A percentile compares a stretch with the other conserved stretches of the same genome.
These are phyloP conservation scores for Plutella xylostella DNA, from an alignment of 2,888 invertebrate species.

Conservation along the genomic window DNA sequence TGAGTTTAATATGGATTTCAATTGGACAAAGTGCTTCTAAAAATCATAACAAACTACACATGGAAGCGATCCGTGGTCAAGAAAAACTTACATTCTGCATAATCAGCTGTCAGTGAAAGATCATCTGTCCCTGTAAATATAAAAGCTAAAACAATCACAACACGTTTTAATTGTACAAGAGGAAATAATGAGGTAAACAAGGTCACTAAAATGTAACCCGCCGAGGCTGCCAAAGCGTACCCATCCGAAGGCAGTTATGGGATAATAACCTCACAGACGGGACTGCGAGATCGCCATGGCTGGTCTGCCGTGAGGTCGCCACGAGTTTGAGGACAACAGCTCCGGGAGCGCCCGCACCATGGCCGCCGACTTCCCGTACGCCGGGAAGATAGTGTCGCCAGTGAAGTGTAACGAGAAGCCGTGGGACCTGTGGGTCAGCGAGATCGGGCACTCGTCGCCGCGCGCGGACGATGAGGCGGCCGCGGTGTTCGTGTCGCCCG, in stretches of 20 bases:
- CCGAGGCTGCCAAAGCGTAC: constrained; percentile 34
- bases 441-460: constrained; percentile 60
- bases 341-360: constrained; percentile 33
- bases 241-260: constrained; percentile 47
- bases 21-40: constrained; percentile 34
- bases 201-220: constrained; percentile 49
- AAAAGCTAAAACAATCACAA: constrained; percentile 64
- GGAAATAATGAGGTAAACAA: constrained; percentile 52
- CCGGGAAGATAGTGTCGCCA: constrained; percentile 56
- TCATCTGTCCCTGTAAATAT: constrained; percentile 71
- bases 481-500: constrained; percentile 35
- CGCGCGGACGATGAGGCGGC: constrained; percentile 45
- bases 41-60: constrained; percentile 44
- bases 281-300: constrained; percentile 51
- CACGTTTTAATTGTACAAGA: constrained; percentile 43
- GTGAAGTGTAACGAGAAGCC: constrained; percentile 63
- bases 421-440: constrained; percentile 64
- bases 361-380: constrained; percentile 55
- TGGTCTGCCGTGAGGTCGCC: constrained; percentile 33
- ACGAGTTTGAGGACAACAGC: neutral
- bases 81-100: constrained; percentile 70
- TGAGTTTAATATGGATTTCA: constrained; percentile 36
- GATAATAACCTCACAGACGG: constrained; percentile 65
- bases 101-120: constrained; percentile 71
- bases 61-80: constrained; percentile 61